Evolutionary conservation across 2,888 invertebrate genomes (phyloP).

Genomic region (Tolmerus cingulatus): DNA sequence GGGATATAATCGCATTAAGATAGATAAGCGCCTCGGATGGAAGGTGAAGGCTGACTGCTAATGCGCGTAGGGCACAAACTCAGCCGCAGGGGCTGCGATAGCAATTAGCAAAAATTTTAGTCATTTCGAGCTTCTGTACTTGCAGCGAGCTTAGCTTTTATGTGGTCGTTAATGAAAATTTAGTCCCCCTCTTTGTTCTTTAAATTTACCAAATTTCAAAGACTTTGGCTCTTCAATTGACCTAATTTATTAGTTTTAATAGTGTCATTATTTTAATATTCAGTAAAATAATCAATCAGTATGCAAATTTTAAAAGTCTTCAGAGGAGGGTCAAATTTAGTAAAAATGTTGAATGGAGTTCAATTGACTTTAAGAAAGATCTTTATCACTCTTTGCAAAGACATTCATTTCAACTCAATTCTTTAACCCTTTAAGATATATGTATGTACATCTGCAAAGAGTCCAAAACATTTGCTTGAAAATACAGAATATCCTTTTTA

Average conservation of each 20-base stretch:
- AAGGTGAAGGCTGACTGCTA: background rate
- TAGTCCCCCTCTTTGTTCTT: background rate
- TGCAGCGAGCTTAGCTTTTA: background rate
- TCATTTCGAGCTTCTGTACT: background rate
- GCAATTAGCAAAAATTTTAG: background rate
- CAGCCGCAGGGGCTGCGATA: background rate
- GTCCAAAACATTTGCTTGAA: too few species aligned
- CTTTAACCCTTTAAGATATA: too few species aligned
- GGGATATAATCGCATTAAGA: background rate
- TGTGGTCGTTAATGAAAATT: background rate
- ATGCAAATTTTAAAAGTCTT: too few species aligned
- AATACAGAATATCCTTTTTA: too few species aligned
- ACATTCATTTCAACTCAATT: too few species aligned
- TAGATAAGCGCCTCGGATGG: background rate
- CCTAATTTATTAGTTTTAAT: background rate
- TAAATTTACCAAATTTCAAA: background rate
- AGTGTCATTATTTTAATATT: background rate
- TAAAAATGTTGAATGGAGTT: too few species aligned
- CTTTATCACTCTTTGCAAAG: too few species aligned
- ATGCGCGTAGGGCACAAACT: background rate
- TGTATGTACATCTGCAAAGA: too few species aligned
- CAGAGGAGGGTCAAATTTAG: too few species aligned
- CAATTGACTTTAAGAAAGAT: too few species aligned
- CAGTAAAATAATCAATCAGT: too few species aligned
- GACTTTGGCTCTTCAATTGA: background rate